A percentile compares a stretch with the other conserved stretches of the same genome.
phyloP scores from a whole-genome alignment of 2,113 vertebrate genomes.

The Nannobrachium achirus region DNA sequence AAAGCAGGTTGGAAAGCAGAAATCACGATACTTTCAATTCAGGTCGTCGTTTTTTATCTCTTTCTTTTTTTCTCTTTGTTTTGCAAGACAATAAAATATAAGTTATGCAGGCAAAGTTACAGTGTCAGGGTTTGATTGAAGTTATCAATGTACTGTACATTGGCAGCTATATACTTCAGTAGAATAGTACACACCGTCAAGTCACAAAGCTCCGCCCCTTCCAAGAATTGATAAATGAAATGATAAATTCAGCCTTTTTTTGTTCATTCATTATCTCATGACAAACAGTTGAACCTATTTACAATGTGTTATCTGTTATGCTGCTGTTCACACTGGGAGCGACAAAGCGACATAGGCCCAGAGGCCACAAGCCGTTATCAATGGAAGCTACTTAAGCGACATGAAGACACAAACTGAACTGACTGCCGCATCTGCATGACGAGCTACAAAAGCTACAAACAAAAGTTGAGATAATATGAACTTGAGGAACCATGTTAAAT shows the following conservation, averaged over 20 bases:
- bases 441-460: too few relatives aligned
- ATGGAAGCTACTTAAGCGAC: too few relatives aligned
- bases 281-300: slow-evolving; percentile 55
- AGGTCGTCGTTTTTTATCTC: slow-evolving; percentile 61
- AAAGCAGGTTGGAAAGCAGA: too few relatives aligned
- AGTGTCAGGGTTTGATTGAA: slow-evolving; percentile 72
- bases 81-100: slow-evolving; percentile 79
- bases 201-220: slow-evolving; percentile 40
- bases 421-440: too few relatives aligned
- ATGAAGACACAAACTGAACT: too few relatives aligned
- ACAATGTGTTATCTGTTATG: slow-evolving; percentile 35
- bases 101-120: slow-evolving; percentile 79
- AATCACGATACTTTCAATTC: slow-evolving; percentile 76
- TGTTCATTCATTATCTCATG: slow-evolving; percentile 22
- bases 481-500: too few relatives aligned
- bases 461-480: too few relatives aligned
- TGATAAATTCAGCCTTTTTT: slow-evolving; percentile 24
- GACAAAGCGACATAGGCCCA: too few relatives aligned
- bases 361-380: too few relatives aligned
- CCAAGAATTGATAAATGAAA: slow-evolving; percentile 16
- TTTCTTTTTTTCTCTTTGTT: slow-evolving; percentile 63
- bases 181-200: slow-evolving; percentile 55
- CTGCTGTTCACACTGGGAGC: too few relatives aligned
- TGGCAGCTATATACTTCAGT: slow-evolving; percentile 56
- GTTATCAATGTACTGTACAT: slow-evolving; percentile 70